These are phyloP conservation scores for Helicoverpa zea DNA, from an alignment of 1,140 invertebrate genomes.

Conservation along the genomic window DNA sequence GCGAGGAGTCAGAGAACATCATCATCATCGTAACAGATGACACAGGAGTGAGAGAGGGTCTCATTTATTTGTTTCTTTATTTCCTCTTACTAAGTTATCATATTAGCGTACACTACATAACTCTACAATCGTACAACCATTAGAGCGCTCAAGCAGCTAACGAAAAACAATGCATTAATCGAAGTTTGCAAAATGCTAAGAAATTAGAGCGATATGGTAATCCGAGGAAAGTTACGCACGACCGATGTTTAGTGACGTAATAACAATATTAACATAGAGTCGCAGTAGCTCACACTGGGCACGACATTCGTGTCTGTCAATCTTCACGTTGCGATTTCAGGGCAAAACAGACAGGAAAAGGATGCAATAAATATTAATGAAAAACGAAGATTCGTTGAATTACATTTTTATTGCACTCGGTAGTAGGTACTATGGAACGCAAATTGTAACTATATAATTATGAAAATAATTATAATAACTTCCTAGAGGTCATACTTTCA, in stretches of 20 bases:
- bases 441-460: too few species aligned
- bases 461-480: too few species aligned
- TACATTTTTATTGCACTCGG: too few species aligned
- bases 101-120: background rate
- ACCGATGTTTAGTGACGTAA: constrained; percentile 31
- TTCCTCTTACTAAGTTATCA: background rate
- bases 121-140: background rate
- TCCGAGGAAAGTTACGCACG: constrained; percentile 29
- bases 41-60: too few species aligned
- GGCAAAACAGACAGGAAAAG: constrained; percentile 16
- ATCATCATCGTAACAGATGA: too few species aligned
- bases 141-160: background rate
- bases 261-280: constrained; percentile 30
- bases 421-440: too few species aligned
- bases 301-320: constrained; percentile 39
- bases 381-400: background rate
- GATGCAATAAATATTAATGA: constrained; percentile 11
- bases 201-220: constrained; percentile 38
- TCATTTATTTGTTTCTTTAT: background rate
- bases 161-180: constrained; percentile 26
- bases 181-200: constrained; percentile 32
- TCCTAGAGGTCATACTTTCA: too few species aligned
- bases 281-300: background rate
- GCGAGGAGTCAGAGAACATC: too few species aligned
- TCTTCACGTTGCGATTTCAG: constrained; percentile 12